phyloP scores from a whole-genome alignment of 2,797 vertebrate species.

The Danio kyathit region DNA sequence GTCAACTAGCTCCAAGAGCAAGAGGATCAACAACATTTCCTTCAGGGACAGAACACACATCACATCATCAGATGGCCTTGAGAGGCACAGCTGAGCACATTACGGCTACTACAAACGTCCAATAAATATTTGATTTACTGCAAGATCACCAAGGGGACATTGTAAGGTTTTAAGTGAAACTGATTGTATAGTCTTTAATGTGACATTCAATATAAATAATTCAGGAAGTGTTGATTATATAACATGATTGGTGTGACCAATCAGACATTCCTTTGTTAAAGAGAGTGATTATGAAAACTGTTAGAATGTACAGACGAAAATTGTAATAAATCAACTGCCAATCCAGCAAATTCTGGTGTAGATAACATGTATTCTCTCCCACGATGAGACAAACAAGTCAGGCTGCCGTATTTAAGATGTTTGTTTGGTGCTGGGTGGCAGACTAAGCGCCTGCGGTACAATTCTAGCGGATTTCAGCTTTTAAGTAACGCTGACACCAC shows the following conservation, averaged over 20 bases:
- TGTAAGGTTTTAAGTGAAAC: not conserved
- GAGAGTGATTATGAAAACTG: not conserved
- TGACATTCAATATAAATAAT: not conserved
- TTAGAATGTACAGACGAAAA: not conserved
- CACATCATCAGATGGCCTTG: not conserved
- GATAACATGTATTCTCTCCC: not conserved
- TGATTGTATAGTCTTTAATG: not conserved
- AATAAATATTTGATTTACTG: constrained; percentile 34
- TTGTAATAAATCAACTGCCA: not conserved
- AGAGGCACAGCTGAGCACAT: constrained; percentile 2
- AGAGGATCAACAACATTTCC: constrained; percentile 15
- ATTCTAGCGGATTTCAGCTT: not conserved
- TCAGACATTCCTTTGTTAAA: not conserved
- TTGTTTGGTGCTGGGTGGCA: constrained; percentile 20
- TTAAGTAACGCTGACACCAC: constrained; percentile 46
- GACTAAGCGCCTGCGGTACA: not conserved
- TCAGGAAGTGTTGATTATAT: not conserved
- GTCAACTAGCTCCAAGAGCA: constrained; percentile 1
- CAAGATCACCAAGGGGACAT: not conserved
- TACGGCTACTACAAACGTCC: constrained; percentile 12
- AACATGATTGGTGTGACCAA: not conserved
- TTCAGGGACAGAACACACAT: not conserved
- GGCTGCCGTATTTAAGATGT: not conserved
- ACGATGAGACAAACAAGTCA: constrained; percentile 13
- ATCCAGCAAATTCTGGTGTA: not conserved